phyloP scores from a whole-genome alignment of 2,797 vertebrate genomes.

The Alosa sapidissima region DNA sequence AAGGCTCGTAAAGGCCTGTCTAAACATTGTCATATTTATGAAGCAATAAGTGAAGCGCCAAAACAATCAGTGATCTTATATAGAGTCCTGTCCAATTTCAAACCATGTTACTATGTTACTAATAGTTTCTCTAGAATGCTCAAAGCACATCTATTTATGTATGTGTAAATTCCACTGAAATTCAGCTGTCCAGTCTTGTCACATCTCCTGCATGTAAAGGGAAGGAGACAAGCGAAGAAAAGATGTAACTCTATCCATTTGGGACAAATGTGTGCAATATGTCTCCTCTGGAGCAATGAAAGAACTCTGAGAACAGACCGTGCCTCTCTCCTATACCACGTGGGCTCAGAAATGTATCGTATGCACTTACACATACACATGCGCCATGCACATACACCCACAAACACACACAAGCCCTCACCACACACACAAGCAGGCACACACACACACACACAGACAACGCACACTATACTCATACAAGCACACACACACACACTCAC shows the following conservation, averaged over 20 bases:
- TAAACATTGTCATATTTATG: background rate
- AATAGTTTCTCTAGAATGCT: background rate
- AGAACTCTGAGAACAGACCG: background rate
- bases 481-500: background rate
- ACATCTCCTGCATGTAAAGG: background rate
- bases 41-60: background rate
- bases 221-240: background rate
- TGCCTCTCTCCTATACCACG: background rate
- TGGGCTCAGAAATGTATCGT: background rate
- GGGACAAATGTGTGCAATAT: background rate
- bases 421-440: background rate
- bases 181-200: background rate
- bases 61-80: background rate
- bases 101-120: background rate
- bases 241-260: constrained; percentile 14
- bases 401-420: background rate
- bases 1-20: background rate
- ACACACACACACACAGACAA: background rate
- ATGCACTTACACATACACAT: background rate
- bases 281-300: background rate
- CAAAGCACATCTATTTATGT: constrained; percentile 14
- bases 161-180: constrained; percentile 15
- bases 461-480: background rate
- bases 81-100: background rate
- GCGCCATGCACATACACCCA: background rate